These are phyloP conservation scores for Phragmatobia fuliginosa DNA, from an alignment of 2,888 invertebrate species.

Conservation along the genomic window DNA sequence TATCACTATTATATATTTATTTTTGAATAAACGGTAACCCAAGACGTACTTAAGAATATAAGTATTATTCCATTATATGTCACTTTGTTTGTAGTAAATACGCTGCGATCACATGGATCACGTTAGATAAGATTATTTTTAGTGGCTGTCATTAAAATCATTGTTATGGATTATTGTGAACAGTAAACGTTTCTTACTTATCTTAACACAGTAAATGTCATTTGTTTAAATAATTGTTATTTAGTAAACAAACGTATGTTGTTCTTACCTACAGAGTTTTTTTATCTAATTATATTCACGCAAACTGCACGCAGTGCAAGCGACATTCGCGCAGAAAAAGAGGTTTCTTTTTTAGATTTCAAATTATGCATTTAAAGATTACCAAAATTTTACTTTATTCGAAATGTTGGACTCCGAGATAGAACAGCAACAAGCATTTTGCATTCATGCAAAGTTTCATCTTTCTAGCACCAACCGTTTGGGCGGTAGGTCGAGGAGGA, in stretches of 20 bases:
- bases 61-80: background rate
- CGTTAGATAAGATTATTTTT: constrained; percentile 5
- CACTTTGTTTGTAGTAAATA: constrained; percentile 2
- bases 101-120: background rate
- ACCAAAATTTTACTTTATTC: too few relatives aligned
- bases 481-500: too few relatives aligned
- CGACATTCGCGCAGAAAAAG: too few relatives aligned
- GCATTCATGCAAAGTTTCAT: too few relatives aligned
- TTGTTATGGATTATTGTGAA: constrained; percentile 8
- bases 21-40: background rate
- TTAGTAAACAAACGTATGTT: background rate
- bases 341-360: too few relatives aligned
- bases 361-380: too few relatives aligned
- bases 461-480: too few relatives aligned
- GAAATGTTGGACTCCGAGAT: too few relatives aligned
- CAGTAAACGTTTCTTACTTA: constrained; percentile 4
- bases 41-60: background rate
- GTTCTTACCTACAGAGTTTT: background rate
- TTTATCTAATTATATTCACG: too few relatives aligned
- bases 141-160: constrained; percentile 4
- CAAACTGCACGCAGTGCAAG: too few relatives aligned
- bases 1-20: background rate
- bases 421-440: too few relatives aligned
- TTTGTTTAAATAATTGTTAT: background rate
- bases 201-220: background rate